Evolutionary conservation across 2,797 vertebrate genomes (phyloP).

Genomic region (Xenops minutus): DNA sequence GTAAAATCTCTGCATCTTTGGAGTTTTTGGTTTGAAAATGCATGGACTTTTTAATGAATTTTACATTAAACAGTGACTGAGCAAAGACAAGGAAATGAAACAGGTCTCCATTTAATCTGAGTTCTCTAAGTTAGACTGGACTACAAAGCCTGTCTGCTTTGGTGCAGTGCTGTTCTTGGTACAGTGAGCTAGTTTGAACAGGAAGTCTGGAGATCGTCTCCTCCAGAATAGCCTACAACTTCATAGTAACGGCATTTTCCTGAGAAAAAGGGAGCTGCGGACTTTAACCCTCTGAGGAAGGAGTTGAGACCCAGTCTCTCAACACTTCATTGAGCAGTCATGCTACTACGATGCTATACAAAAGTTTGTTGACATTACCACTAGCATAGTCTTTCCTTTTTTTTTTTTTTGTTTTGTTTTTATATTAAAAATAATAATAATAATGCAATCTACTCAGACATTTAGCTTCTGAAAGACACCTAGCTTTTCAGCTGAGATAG

Average conservation of each 20-base stretch:
- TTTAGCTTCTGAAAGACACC: not conserved
- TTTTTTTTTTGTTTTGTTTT: not conserved
- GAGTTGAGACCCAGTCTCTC: not conserved
- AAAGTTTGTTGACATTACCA: not conserved
- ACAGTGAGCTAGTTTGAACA: constrained; percentile 37
- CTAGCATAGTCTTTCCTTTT: not conserved
- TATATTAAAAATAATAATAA: not conserved
- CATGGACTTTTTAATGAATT: constrained; percentile 15
- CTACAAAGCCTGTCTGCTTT: constrained; percentile 52
- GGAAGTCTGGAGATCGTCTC: constrained; percentile 62
- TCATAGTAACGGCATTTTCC: not conserved
- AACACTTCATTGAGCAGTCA: not conserved
- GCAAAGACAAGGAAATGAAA: constrained; percentile 58
- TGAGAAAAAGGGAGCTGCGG: not conserved
- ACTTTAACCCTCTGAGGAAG: not conserved
- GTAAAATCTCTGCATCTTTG: not conserved
- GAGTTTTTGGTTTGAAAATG: not conserved
- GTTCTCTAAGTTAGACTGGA: not conserved
- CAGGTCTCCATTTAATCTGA: constrained; percentile 42
- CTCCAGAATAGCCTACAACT: constrained; percentile 30
- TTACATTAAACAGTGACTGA: constrained; percentile 56
- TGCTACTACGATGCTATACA: not conserved
- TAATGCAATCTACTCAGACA: not conserved
- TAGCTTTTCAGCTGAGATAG: not conserved
- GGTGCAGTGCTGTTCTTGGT: constrained; percentile 9